phyloP scores from a whole-genome alignment of 1,140 invertebrate genomes.

The Ericerus pela region DNA sequence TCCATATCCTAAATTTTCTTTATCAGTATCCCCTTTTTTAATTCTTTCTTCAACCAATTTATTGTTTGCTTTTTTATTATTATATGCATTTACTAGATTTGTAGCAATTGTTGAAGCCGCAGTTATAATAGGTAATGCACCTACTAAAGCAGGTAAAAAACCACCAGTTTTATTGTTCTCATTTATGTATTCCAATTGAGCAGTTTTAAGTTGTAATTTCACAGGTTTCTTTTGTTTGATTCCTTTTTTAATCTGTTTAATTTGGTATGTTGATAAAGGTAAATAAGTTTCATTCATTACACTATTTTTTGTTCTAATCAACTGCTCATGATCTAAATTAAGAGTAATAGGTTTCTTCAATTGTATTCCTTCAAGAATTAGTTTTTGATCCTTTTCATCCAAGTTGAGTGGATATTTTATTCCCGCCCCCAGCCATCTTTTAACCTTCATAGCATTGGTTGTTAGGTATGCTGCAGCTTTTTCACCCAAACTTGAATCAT shows the following conservation, averaged over 20 bases:
- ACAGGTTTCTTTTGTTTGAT: too few relatives aligned
- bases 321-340: background rate
- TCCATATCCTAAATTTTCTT: too few relatives aligned
- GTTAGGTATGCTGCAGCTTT: constrained; percentile 26
- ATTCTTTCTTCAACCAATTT: too few relatives aligned
- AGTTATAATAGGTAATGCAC: too few relatives aligned
- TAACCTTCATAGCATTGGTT: constrained; percentile 26
- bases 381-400: background rate
- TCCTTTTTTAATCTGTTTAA: background rate
- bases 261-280: background rate
- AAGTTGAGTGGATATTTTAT: constrained; percentile 13
- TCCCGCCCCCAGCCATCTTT: constrained; percentile 27
- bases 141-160: too few relatives aligned
- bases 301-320: background rate
- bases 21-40: too few relatives aligned
- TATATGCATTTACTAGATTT: too few relatives aligned
- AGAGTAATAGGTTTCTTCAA: background rate
- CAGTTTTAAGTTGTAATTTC: too few relatives aligned
- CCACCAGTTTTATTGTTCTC: too few relatives aligned
- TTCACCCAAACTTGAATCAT: constrained; percentile 29
- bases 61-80: too few relatives aligned
- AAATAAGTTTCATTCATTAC: background rate
- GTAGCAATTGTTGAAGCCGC: too few relatives aligned
- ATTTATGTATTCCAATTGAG: background rate
- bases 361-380: background rate